Base-by-base conservation (phyloP, 2,888 invertebrate genomes). In the Drosophila cognata region DNA sequence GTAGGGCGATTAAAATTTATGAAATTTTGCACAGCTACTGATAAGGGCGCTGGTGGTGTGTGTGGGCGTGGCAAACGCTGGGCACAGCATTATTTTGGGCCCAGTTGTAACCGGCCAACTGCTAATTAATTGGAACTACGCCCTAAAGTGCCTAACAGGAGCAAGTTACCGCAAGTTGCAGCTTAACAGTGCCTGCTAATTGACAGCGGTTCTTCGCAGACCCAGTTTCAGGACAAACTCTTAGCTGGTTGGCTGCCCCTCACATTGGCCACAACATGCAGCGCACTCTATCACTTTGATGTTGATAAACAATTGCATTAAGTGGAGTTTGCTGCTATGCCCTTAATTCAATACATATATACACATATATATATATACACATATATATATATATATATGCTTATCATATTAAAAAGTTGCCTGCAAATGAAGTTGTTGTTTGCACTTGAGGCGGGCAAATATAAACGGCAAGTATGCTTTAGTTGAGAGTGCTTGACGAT, bases 301-400 rank as follows among this genome's bases (percentile, higher is more conserved):
- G 74, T 81, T 74, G 77, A 79, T 77, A 79, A 81, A 81, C 85
- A 87, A 88, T 84, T 81, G 81, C 83, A 84, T 84, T 82, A 82
- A 71, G 56, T 51, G 48, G 58, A 79, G 67, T 81, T 56, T 73
- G 52, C 78, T 67, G 58, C 52, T 52, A 35, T 18, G 35, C 36
- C n/a, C n/a, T 28, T 35, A 28, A 21, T 38, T 38, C 6, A 28
- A 51, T 29, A 55, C n/a, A 36, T 38, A 18, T 2, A 18, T 5
- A 43, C 21, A 29, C 18, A 18, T 35, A 28, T n/a, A 35, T 51
- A 13, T 38, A n/a, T 38, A 35, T 41, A 38, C 10, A 33, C 10
- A 10, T 38, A 8, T 38, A 48, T 29, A 61, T 70, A 43, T 73
- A 38, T 50, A 35, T 41, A 33, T 43, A 28, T 63, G 16, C 35